These are phyloP conservation scores for Enteromius anoplus DNA, from an alignment of 2,797 vertebrate species.

Conservation along the genomic window DNA sequence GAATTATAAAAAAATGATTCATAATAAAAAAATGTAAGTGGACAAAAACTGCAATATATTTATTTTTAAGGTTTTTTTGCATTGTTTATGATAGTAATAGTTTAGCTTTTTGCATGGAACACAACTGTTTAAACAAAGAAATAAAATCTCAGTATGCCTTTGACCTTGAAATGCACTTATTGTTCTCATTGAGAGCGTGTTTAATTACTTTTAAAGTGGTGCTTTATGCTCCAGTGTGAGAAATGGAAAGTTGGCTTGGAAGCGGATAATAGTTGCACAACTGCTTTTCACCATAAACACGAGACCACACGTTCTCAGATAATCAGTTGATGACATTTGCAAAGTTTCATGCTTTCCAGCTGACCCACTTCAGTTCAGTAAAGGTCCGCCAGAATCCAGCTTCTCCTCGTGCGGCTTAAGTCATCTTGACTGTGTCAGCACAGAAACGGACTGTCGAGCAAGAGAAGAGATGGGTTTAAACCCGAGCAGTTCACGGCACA, in stretches of 20 bases:
- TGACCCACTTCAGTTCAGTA: slow-evolving; percentile 1
- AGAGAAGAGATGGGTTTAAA: neutral
- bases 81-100: neutral
- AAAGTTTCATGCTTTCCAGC: slow-evolving; percentile 15
- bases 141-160: neutral
- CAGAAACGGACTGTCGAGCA: neutral
- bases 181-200: neutral
- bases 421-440: neutral
- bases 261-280: slow-evolving; percentile 24
- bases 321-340: slow-evolving; percentile 26
- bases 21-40: neutral
- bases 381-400: neutral
- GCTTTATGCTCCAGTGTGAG: slow-evolving; percentile 5
- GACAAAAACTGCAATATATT: neutral
- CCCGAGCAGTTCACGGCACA: neutral
- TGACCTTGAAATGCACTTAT: slow-evolving; percentile 9
- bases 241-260: slow-evolving; percentile 20
- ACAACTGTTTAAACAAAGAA: slow-evolving; percentile 41
- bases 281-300: neutral
- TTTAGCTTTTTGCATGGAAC: slow-evolving; percentile 1
- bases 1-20: neutral
- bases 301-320: neutral
- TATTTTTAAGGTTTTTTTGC: neutral
- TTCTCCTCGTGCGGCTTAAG: slow-evolving; percentile 16
- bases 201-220: neutral